Evolutionary conservation across 2,113 vertebrate species (phyloP), one percentile per base, ranked within the genome.

Genomic region (Calcarius ornatus): DNA sequence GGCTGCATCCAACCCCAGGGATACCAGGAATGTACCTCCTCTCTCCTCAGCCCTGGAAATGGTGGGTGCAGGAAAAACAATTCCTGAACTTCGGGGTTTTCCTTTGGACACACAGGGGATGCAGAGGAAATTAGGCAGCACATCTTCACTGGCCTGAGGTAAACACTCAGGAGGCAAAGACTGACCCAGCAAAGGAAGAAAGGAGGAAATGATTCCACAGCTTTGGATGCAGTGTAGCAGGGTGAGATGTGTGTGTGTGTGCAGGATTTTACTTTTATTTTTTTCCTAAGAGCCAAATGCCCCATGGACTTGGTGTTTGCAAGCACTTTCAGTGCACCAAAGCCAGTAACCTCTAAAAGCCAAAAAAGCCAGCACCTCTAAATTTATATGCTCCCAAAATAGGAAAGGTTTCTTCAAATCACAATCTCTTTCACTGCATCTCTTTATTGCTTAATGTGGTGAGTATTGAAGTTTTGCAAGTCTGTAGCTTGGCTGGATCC

Each of bases 1-100:
- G 27, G 20, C 7, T n/a, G 33, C 11, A 18, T 35, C 65, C 73
- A 45, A 1, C 28, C 15, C 7, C 30, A 22, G 0, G 1, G 60
- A 28, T 2, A 19, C 12, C 21, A 33, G 16, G 31, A 35, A 42
- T 9, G 22, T 2, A 0, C 3, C 24, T 45, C 24, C 70, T 35
- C 17, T 25, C 38, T 31, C 28, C 30, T 1, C 65, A 53, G 72
- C n/a, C 81, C 70, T 63, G 38, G 22, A 38, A 65, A n/a, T 0
- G 0, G 8, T 21, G 21, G 9, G 0, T 42, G 33, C 12, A 40
- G 30, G 35, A 38, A 59, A 85, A 77, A 8, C 13, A 61, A 2
- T 4, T 51, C 15, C 42, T 43, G 71, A 75, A 38, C 30, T 51
- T 8, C 25, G 57, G 42, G 8, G 9, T 76, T 81, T 78, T 42